These are phyloP conservation scores for Mamestra configurata DNA, from an alignment of 1,140 invertebrate species.

Conservation along the genomic window DNA sequence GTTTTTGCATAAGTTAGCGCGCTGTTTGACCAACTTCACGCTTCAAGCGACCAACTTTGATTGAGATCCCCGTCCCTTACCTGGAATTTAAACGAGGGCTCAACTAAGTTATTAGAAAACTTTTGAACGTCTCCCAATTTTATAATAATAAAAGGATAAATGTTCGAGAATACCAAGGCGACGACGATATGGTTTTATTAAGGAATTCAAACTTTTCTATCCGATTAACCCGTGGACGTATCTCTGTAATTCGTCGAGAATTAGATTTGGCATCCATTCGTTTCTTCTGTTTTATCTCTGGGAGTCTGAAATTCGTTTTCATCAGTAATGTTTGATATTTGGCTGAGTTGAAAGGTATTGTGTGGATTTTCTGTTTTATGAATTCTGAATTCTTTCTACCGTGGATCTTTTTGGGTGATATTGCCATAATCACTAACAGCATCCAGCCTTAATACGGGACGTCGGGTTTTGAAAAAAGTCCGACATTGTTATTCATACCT, in stretches of 20 bases:
- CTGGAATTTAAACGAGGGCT: slow-evolving; percentile 70
- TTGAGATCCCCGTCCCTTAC: slow-evolving; percentile 69
- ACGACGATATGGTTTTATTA: slow-evolving; percentile 58
- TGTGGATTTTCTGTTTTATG: not conserved
- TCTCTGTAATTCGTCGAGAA: slow-evolving; percentile 19
- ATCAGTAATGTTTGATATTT: slow-evolving; percentile 16
- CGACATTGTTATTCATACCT: too few relatives aligned
- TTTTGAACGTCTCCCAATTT: slow-evolving; percentile 63
- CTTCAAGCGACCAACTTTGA: slow-evolving; percentile 70
- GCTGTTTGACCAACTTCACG: slow-evolving; percentile 63
- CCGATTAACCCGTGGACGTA: slow-evolving; percentile 48
- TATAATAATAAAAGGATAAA: slow-evolving; percentile 66
- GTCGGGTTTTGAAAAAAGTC: too few relatives aligned
- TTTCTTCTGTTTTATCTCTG: slow-evolving; percentile 19
- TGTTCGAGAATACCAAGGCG: slow-evolving; percentile 46
- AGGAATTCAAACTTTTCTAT: slow-evolving; percentile 58
- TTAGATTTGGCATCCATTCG: slow-evolving; percentile 12
- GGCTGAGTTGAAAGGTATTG: not conserved
- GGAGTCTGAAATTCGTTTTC: not conserved
- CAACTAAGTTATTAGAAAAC: slow-evolving; percentile 66
- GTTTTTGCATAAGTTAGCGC: slow-evolving; percentile 72
- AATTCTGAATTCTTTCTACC: not conserved
- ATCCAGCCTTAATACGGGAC: too few relatives aligned
- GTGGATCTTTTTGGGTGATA: not conserved
- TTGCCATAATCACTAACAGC: too few relatives aligned